Evolutionary conservation across 2,113 vertebrate genomes (phyloP), one percentile per base, ranked within the genome.

Genomic region (Anhinga anhinga): DNA sequence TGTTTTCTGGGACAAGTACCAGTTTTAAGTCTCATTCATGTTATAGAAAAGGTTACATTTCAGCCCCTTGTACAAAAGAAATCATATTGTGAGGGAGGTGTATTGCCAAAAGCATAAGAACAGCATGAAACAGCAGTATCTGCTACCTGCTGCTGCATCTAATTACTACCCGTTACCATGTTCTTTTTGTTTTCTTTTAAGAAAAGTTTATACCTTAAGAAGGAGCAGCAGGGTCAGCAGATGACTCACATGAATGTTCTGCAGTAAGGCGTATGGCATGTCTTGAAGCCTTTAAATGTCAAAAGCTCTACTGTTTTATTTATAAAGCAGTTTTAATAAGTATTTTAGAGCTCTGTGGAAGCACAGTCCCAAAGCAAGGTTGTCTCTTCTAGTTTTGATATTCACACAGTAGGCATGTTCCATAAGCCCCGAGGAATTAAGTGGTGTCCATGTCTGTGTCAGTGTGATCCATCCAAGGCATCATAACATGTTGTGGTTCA

Each of bases 241-340:
- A 36, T 71, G 55, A 71, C 38, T 67, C 65, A 32, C 0, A 0
- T 26, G 86, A 84, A 74, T 55, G 45, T 32, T 50, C 58, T 70
- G 11, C 59, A 44, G 7, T 4, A 56, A 82, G 30, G 49, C 1
- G 0, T 3, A 36, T 4, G 14, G 13, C 58, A 42, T 5, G 16
- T 38, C 72, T 52, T 7, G 5, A 83, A 87, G 29, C 29, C 45
- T 74, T 86, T 74, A 87, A 63, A 71, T 38, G 62, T 67, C 36
- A 76, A 47, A 63, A 94, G n/a, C 20, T 59, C 61, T 50, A 17
- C 66, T 59, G 5, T 17, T 86, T 53, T 44, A 40, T 87, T 89
- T 74, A 47, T 44, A 59, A 71, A 95, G 29, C 8, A 42, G 26
- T 50, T 90, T 61, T 44, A 74, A 36, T n/a, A 44, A 13, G 42